Conservation (phyloP, 2,113 vertebrate genomes). For the Dipodomys stephensi region DNA sequence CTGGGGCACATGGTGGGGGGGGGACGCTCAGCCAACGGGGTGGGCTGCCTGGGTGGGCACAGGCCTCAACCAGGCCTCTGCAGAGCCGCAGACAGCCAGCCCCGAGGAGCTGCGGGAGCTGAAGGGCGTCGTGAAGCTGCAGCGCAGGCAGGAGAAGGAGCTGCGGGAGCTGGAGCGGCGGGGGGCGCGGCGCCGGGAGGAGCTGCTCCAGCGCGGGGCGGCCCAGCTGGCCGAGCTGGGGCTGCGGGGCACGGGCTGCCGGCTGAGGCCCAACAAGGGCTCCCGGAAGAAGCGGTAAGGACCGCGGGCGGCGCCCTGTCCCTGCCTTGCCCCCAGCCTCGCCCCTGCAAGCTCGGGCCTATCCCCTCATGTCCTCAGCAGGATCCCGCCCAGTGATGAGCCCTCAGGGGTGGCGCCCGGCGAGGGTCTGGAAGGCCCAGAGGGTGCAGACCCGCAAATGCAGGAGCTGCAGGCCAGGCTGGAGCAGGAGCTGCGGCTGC, state of each 20-base stretch:
- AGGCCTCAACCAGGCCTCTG: neutral
- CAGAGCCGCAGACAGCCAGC: slow-evolving; percentile 91
- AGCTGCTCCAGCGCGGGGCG: slow-evolving; percentile 91
- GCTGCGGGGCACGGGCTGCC: slow-evolving; percentile 85
- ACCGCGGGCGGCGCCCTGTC: neutral
- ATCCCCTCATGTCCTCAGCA: slow-evolving; percentile 59
- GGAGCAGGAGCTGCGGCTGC: slow-evolving; percentile 88
- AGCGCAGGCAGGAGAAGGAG: slow-evolving; percentile 95
- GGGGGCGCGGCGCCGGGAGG: slow-evolving; percentile 90
- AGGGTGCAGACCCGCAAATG: slow-evolving; percentile 27
- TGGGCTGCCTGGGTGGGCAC: neutral
- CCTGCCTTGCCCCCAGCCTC: neutral
- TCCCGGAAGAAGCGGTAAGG: slow-evolving; percentile 86
- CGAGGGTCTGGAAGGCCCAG: slow-evolving; percentile 52
- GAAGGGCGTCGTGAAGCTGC: slow-evolving; percentile 93
- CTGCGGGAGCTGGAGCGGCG: slow-evolving; percentile 93
- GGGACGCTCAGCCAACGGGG: too few species aligned
- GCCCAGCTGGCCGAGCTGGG: slow-evolving; percentile 81
- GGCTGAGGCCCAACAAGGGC: slow-evolving; percentile 79
- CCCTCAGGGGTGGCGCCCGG: neutral
- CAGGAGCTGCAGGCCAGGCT: slow-evolving; percentile 91
- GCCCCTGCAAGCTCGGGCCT: neutral
- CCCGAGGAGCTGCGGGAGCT: slow-evolving; percentile 91
- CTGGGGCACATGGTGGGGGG: neutral
- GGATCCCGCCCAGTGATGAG: slow-evolving; percentile 73